A percentile compares a stretch with the other conserved stretches of the same genome.
Evolutionary conservation across 2,113 vertebrate genomes (phyloP).

Genomic region (Atrichornis clamosus): DNA sequence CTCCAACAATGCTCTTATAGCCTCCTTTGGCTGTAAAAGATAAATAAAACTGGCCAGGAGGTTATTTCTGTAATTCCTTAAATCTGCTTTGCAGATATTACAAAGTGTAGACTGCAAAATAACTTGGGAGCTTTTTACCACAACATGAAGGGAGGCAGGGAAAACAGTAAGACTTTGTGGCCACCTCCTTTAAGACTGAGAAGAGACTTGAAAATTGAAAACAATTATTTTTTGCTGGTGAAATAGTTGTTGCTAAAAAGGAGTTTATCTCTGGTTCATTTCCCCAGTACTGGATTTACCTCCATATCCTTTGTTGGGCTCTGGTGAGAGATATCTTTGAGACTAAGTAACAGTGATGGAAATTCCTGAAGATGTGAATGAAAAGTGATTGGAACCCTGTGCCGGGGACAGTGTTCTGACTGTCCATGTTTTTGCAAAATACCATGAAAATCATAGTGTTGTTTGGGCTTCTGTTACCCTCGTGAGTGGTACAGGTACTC

Average conservation of each 20-base stretch:
- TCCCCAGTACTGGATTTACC: background rate
- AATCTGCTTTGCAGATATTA: conserved; percentile 21
- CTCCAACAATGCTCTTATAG: background rate
- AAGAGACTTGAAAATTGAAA: background rate
- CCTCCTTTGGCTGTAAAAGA: conserved; percentile 34
- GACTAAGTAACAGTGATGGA: background rate
- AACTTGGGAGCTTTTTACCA: background rate
- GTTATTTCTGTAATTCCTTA: conserved; percentile 19
- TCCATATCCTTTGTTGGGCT: background rate
- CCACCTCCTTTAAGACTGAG: background rate
- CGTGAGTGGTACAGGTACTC: background rate
- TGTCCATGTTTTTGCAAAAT: background rate
- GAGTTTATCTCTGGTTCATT: background rate
- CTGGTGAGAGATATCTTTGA: background rate
- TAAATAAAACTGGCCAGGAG: conserved; percentile 44
- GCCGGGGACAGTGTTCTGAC: background rate
- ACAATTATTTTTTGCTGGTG: background rate
- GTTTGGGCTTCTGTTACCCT: background rate
- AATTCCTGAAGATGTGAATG: background rate
- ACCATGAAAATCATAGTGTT: background rate
- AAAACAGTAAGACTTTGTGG: background rate
- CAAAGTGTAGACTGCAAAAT: background rate
- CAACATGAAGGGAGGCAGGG: background rate
- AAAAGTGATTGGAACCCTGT: background rate
- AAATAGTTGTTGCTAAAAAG: background rate